These are phyloP conservation scores for Zenarchopterus dispar DNA, from an alignment of 2,797 vertebrate genomes.

Conservation along the genomic window DNA sequence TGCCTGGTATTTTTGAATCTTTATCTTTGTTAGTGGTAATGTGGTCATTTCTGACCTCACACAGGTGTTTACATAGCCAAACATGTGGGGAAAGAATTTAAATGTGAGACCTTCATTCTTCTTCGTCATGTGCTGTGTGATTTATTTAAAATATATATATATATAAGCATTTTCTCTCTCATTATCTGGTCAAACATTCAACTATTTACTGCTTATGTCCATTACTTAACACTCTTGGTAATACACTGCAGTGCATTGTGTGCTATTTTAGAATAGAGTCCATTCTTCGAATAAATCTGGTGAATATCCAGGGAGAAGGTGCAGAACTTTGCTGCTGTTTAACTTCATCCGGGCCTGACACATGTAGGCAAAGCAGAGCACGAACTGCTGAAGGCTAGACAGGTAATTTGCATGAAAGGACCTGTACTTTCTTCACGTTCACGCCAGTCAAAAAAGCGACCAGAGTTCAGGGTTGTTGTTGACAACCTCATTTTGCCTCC, in stretches of 20 bases:
- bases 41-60: not conserved
- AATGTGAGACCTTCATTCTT: not conserved
- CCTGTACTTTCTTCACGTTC: not conserved
- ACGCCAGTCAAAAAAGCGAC: not conserved
- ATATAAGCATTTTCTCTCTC: not conserved
- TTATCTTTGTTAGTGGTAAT: not conserved
- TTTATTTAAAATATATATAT: conserved; percentile 16
- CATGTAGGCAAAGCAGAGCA: conserved; percentile 18
- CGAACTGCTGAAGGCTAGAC: not conserved
- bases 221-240: not conserved
- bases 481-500: not conserved
- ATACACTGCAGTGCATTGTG: not conserved
- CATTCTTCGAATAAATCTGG: not conserved
- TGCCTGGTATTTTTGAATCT: not conserved
- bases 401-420: conserved; percentile 55
- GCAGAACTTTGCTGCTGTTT: not conserved
- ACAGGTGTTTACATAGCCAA: not conserved
- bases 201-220: not conserved
- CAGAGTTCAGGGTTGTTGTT: not conserved
- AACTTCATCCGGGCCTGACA: not conserved
- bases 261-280: not conserved
- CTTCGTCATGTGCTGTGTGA: not conserved
- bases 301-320: not conserved
- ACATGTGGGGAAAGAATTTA: not conserved
- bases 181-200: not conserved